These are phyloP conservation scores for Erpornis zantholeuca DNA, from an alignment of 2,113 vertebrate species.

Conservation along the genomic window DNA sequence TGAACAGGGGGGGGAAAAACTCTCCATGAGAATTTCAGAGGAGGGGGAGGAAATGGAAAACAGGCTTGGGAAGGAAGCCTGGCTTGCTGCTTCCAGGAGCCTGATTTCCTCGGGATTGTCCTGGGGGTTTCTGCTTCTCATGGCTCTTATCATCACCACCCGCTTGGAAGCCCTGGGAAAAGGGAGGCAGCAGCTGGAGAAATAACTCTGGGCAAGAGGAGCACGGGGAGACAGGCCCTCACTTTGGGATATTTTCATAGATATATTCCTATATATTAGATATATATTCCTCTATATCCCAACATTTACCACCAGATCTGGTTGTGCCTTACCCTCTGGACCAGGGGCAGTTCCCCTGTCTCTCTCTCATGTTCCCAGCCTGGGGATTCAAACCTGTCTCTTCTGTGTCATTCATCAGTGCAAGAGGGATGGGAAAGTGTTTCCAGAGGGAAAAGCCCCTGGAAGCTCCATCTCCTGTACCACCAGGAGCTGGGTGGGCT, in stretches of 20 bases:
- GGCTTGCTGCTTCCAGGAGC: background rate
- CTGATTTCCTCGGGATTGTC: background rate
- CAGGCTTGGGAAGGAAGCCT: background rate
- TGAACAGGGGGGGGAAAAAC: background rate
- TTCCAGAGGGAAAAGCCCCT: background rate
- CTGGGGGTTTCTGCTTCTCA: background rate
- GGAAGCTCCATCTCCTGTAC: background rate
- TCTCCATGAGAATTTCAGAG: background rate
- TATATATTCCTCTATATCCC: background rate
- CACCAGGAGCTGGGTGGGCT: background rate
- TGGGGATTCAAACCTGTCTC: background rate
- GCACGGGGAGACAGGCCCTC: background rate
- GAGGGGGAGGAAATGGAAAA: constrained; percentile 20
- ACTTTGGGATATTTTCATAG: background rate
- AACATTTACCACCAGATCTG: background rate
- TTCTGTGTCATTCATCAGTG: background rate
- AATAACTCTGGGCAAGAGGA: background rate
- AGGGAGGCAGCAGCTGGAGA: background rate
- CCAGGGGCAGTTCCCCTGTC: too few relatives aligned
- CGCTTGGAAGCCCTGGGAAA: background rate
- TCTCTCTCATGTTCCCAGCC: background rate
- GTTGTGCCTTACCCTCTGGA: background rate
- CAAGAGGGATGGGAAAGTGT: background rate
- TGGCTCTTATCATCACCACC: background rate
- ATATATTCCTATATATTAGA: background rate